Evolutionary conservation across 2,113 vertebrate species (phyloP), one percentile per base, ranked within the genome.

Genomic region (Oenanthe melanoleuca): DNA sequence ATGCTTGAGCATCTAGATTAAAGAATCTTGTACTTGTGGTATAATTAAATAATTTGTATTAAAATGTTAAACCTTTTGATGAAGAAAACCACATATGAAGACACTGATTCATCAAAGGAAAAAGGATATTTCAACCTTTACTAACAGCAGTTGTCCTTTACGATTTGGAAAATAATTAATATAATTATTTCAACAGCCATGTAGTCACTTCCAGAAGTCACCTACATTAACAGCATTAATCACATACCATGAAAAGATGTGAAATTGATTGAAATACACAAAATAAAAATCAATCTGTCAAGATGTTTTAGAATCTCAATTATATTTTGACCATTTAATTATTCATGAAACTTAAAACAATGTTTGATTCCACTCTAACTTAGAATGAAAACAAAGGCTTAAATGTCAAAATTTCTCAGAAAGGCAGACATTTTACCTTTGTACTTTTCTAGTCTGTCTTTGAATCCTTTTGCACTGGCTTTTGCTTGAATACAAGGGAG

Each of bases 41-140:
- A 63, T 81, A 87, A 87, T 94, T 84, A 89, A 91, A 85, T 42
- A 84, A 74, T 85, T 89, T 81, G 3, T 74, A 64, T 64, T 6
- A 71, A 84, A 95, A 78, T 45, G 50, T n/a, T 78, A 40, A 87
- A n/a, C 29, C 89, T 49, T 80, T 80, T 84, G 14, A 93, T 77
- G 18, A 73, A 63, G 44, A 61, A 31, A 6, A 5, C 11, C 47
- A 72, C 10, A 53, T 71, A 52, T 28, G 10, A 90, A 37, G 45
- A 40, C 31, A 53, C 11, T 63, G 37, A 88, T 73, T 95, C 55
- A 69, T 69, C 71, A 65, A 77, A 73, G 12, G 17, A 72, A 90
- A 61, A 63, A 45, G 42, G 14, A 7, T 75, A 73, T 69, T 92
- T 86, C 45, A 69, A 1, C 38, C 10, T 83, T 80, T 88, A 72